Conservation (phyloP, 35 echinoderm and acorn worm genomes). For the Heliocidaris erythrogramma region DNA sequence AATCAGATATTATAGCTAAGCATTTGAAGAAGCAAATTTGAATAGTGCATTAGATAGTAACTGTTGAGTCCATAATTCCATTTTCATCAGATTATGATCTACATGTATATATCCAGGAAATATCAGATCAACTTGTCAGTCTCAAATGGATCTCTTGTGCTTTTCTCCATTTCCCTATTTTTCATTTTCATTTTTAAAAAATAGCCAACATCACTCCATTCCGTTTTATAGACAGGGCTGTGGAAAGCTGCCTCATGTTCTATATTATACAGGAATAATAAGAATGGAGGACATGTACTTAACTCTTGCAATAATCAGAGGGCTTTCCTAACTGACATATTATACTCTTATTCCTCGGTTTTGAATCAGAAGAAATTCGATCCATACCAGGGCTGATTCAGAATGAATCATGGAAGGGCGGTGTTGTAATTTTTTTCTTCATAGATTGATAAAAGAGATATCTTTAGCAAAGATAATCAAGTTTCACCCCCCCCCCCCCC, state of each 20-base stretch:
- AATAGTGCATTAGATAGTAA: neutral
- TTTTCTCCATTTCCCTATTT: neutral
- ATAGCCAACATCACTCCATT: neutral
- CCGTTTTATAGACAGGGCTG: neutral
- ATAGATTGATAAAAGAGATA: neutral
- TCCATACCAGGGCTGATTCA: neutral
- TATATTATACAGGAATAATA: neutral
- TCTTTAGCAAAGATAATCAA: neutral
- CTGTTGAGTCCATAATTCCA: neutral
- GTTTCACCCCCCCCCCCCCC: no score
- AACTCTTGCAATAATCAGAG: neutral
- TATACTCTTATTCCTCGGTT: neutral
- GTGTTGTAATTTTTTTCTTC: neutral
- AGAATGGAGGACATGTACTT: neutral
- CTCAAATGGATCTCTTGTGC: neutral
- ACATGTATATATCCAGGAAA: neutral
- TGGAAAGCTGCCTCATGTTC: neutral
- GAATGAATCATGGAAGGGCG: neutral
- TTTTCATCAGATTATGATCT: neutral
- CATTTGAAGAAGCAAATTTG: no score
- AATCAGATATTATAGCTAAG: no score
- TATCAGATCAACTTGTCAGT: constrained; percentile 16
- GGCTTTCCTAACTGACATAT: neutral
- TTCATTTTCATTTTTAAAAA: neutral
- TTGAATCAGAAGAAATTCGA: neutral